Evolutionary conservation across 2,113 vertebrate species (phyloP).

Genomic region (Pachyramphus minor): DNA sequence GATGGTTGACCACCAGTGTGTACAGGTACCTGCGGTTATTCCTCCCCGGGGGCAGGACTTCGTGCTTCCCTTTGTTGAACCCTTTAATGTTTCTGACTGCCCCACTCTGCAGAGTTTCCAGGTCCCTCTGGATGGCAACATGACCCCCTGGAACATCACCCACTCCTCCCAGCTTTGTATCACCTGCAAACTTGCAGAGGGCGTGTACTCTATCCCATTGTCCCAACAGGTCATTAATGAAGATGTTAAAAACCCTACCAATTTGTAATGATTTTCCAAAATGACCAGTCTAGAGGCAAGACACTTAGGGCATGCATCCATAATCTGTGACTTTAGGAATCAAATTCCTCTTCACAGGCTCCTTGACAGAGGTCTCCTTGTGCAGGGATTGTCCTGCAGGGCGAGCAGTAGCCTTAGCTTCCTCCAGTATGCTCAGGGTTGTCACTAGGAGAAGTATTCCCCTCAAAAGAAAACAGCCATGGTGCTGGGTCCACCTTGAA

Average conservation of each 20-base stretch:
- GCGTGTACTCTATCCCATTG: background rate
- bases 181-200: background rate
- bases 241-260: background rate
- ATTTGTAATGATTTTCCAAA: background rate
- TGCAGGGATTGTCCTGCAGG: background rate
- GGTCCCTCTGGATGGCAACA: background rate
- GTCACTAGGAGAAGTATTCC: background rate
- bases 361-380: background rate
- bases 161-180: background rate
- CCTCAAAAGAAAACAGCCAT: background rate
- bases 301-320: background rate
- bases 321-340: background rate
- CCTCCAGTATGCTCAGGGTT: background rate
- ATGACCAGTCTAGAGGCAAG: background rate
- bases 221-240: background rate
- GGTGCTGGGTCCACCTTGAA: background rate
- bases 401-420: background rate
- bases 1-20: background rate
- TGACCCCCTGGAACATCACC: background rate
- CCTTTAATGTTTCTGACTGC: no score
- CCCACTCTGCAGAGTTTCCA: no score
- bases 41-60: background rate
- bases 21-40: background rate
- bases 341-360: background rate
- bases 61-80: no score